A percentile compares a stretch with the other conserved stretches of the same genome.
phyloP scores from a whole-genome alignment of 35 echinoderm and acorn worm species.

The Chiridota heheva region DNA sequence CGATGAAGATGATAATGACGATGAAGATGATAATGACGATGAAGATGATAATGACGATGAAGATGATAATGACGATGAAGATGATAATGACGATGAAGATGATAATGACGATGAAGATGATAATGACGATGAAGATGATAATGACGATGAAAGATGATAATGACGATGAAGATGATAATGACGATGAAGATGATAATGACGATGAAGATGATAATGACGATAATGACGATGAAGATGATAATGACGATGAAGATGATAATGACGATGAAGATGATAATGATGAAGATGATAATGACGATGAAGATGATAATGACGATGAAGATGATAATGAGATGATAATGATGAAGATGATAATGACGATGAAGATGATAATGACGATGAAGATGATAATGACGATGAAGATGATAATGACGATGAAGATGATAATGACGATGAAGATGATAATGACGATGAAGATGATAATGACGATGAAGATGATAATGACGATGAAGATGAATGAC shows the following conservation, averaged over 20 bases:
- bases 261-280: background rate
- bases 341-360: background rate
- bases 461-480: conserved; percentile 12
- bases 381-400: background rate
- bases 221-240: conserved; percentile 1
- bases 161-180: background rate
- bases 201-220: conserved; percentile 1
- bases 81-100: conserved; percentile 2
- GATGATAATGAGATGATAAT: background rate
- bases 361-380: background rate
- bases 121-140: background rate
- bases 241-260: conserved; percentile 2
- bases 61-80: background rate
- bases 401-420: background rate
- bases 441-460: background rate
- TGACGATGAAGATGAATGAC: conserved; percentile 22
- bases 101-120: conserved; percentile 1
- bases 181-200: conserved; percentile 1
- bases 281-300: conserved; percentile 1
- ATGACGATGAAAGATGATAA: conserved; percentile 1
- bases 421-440: background rate
- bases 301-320: background rate
- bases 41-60: conserved; percentile 6
- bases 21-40: conserved; percentile 2
- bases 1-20: background rate